phyloP scores from a whole-genome alignment of 2,113 vertebrate species.

The Bungarus multicinctus region DNA sequence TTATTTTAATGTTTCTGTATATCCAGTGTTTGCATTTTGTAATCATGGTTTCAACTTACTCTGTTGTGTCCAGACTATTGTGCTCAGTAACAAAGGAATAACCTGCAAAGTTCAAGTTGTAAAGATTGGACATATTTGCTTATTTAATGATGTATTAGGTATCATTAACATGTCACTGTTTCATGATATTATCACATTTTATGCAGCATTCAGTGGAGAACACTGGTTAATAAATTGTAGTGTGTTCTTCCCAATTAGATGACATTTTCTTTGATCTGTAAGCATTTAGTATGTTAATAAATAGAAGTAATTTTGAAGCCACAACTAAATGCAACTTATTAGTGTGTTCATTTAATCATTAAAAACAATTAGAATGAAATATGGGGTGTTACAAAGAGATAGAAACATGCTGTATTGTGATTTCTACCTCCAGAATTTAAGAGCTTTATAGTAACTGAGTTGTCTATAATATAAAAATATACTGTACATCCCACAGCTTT shows the following conservation, averaged over 20 bases:
- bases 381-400: not conserved
- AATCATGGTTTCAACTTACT: not conserved
- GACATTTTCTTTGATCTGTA: conserved; percentile 6
- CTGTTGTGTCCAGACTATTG: not conserved
- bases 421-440: conserved; percentile 16
- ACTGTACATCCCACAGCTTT: conserved; percentile 1
- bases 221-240: conserved; percentile 8
- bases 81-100: not conserved
- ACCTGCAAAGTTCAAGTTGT: not conserved
- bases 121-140: not conserved
- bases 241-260: conserved; percentile 3
- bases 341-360: not conserved
- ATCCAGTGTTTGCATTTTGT: not conserved
- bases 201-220: conserved; percentile 1
- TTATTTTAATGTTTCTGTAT: not conserved
- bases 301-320: conserved; percentile 14
- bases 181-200: not conserved
- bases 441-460: not conserved
- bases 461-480: not conserved
- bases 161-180: not conserved
- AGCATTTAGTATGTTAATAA: not conserved
- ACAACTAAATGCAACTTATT: conserved; percentile 12
- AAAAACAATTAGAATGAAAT: not conserved
- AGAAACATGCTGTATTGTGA: conserved; percentile 1
- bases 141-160: conserved; percentile 23